Conservation (phyloP, 2,113 vertebrate genomes). For the Calidris pygmaea region DNA sequence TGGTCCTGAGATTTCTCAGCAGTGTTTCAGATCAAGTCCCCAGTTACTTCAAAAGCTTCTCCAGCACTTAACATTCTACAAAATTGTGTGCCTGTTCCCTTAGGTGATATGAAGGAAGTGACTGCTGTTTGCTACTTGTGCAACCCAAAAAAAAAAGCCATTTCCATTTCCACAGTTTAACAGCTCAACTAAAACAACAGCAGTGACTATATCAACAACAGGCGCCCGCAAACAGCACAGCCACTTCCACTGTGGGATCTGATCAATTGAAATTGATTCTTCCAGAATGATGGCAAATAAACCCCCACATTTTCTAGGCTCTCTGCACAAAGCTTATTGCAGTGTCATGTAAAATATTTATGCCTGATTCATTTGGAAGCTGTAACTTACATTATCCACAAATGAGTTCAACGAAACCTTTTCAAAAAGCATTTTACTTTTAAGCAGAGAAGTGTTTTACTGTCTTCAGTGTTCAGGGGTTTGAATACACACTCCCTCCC, state of each 20-base stretch:
- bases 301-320: not conserved
- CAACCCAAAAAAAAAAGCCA: not conserved
- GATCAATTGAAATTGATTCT: conserved; percentile 7
- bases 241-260: not conserved
- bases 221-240: not conserved
- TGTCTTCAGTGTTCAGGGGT: not conserved
- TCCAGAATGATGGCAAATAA: not conserved
- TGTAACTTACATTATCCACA: not conserved
- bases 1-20: not conserved
- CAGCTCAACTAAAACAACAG: not conserved
- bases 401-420: conserved; percentile 3
- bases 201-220: not conserved
- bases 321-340: not conserved
- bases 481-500: not conserved
- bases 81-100: not conserved
- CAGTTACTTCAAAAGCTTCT: not conserved
- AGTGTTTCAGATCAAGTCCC: not conserved
- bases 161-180: not conserved
- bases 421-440: not conserved
- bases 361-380: not conserved
- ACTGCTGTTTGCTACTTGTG: not conserved
- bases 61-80: not conserved
- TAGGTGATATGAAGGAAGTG: not conserved
- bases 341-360: conserved; percentile 48
- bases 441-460: not conserved